phyloP scores from a whole-genome alignment of 2,888 invertebrate genomes.

The Dorcus hopei region DNA sequence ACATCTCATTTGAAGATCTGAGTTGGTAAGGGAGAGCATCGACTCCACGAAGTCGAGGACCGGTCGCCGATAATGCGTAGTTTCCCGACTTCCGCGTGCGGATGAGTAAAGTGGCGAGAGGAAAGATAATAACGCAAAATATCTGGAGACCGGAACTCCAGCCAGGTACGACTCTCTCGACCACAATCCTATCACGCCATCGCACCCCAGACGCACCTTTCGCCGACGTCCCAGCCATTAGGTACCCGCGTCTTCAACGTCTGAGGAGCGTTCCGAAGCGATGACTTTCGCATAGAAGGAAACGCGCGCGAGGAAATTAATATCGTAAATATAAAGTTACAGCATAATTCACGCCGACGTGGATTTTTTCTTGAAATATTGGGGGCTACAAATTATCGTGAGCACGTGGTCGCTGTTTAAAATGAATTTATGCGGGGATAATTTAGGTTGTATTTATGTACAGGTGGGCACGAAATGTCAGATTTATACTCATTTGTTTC shows the following conservation, averaged over 20 bases:
- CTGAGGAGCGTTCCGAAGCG: neutral
- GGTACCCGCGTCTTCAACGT: too few relatives aligned
- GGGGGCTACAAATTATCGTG: slow-evolving; percentile 48
- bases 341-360: slow-evolving; percentile 46
- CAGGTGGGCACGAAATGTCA: slow-evolving; percentile 37
- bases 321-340: slow-evolving; percentile 51
- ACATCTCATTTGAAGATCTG: neutral
- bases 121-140: slow-evolving; percentile 45
- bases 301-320: slow-evolving; percentile 45
- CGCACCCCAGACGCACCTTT: slow-evolving; percentile 20
- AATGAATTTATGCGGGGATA: slow-evolving; percentile 44
- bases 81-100: slow-evolving; percentile 28
- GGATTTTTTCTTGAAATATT: slow-evolving; percentile 48
- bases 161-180: slow-evolving; percentile 34
- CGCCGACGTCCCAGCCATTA: neutral
- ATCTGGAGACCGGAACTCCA: slow-evolving; percentile 36
- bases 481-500: slow-evolving; percentile 19
- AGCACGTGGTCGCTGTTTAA: slow-evolving; percentile 43
- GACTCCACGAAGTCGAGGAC: neutral
- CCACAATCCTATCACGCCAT: slow-evolving; percentile 27
- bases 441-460: slow-evolving; percentile 47
- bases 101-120: slow-evolving; percentile 44
- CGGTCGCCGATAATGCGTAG: neutral
- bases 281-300: slow-evolving; percentile 16
- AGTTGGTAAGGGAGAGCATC: neutral